These are phyloP conservation scores for Galerucella pusilla DNA, from an alignment of 2,888 invertebrate genomes.

Conservation along the genomic window DNA sequence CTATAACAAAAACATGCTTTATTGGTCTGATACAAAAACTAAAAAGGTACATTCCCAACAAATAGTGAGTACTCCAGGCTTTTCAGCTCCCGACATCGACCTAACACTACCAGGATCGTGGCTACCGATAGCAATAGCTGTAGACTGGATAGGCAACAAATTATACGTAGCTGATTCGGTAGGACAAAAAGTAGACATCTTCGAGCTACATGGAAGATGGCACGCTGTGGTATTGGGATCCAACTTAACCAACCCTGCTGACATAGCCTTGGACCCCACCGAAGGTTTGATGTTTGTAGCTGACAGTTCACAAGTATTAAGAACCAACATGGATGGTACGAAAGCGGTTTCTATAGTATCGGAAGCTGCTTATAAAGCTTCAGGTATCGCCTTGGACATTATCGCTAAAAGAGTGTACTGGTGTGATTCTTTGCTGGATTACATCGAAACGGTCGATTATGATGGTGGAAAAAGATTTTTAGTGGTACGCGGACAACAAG, in stretches of 20 bases:
- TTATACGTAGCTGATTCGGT: constrained; percentile 94
- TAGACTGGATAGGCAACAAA: constrained; percentile 98
- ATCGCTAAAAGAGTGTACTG: constrained; percentile 91
- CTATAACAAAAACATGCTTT: constrained; percentile 79
- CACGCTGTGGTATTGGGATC: constrained; percentile 93
- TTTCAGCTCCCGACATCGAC: constrained; percentile 70
- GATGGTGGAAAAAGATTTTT: constrained; percentile 84
- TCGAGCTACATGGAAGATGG: constrained; percentile 86
- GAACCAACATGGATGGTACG: constrained; percentile 96
- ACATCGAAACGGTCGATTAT: constrained; percentile 96
- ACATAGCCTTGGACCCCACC: constrained; percentile 93
- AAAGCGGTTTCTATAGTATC: constrained; percentile 85
- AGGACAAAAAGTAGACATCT: constrained; percentile 94
- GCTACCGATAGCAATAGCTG: constrained; percentile 90
- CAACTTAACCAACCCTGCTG: constrained; percentile 90
- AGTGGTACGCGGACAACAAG: constrained; percentile 83
- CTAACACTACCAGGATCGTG: constrained; percentile 85
- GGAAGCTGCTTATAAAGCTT: constrained; percentile 93
- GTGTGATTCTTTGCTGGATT: constrained; percentile 95
- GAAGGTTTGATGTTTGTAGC: constrained; percentile 89
- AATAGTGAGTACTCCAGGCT: constrained; percentile 65
- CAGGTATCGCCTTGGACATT: constrained; percentile 92
- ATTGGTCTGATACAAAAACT: constrained; percentile 92
- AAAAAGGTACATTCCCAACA: constrained; percentile 79
- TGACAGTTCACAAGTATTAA: constrained; percentile 83